Conservation (phyloP, 2,113 vertebrate genomes). For the Murina feae region DNA sequence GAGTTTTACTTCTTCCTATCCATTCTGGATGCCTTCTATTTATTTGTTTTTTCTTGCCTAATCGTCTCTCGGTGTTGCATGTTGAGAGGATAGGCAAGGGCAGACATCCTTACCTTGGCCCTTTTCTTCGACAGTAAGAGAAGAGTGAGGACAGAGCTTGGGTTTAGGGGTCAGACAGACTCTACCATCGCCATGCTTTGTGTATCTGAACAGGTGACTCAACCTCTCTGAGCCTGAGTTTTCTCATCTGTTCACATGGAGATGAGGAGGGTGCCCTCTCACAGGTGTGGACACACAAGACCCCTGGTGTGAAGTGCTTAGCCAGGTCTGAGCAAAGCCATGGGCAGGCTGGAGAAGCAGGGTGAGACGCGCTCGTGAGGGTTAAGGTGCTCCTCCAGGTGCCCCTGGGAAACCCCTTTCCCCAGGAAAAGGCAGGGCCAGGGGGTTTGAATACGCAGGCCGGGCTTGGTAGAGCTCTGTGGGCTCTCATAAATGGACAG, state of each 20-base stretch:
- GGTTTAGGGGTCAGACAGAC: background rate
- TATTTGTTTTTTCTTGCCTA: background rate
- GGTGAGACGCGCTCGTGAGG: background rate
- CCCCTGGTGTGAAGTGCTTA: background rate
- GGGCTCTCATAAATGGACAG: slow-evolving; percentile 67
- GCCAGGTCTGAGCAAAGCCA: background rate
- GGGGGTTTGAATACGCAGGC: slow-evolving; percentile 17
- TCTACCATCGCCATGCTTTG: background rate
- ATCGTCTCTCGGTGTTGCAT: background rate
- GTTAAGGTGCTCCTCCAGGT: background rate
- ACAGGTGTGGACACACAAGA: background rate
- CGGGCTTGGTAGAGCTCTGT: slow-evolving; percentile 31
- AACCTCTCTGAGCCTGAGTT: background rate
- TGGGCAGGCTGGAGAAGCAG: background rate
- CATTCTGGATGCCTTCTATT: background rate
- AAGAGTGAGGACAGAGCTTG: background rate
- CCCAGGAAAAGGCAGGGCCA: background rate
- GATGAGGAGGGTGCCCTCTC: background rate
- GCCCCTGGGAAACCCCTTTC: background rate
- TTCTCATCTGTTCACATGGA: background rate
- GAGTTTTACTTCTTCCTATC: background rate
- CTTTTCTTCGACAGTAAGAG: background rate
- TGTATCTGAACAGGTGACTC: background rate
- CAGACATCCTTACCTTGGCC: background rate
- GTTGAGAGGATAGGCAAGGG: background rate